These are phyloP conservation scores for Pardosa pseudoannulata DNA, from an alignment of 2,888 invertebrate genomes.

Conservation along the genomic window DNA sequence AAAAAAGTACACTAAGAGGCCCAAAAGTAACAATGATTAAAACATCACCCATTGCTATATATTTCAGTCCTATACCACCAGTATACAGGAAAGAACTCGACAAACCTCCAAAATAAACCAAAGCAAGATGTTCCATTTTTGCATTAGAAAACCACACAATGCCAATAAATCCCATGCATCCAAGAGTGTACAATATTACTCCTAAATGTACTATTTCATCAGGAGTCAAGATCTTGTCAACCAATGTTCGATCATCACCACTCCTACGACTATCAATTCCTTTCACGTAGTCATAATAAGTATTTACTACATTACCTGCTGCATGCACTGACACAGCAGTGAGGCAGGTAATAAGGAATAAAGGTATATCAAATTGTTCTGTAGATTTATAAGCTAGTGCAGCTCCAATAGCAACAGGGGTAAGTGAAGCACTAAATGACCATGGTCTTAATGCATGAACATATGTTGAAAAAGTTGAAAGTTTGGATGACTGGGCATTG, in stretches of 20 bases:
- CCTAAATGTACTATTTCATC: slow-evolving; percentile 92
- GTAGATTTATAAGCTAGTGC: slow-evolving; percentile 89
- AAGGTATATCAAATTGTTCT: slow-evolving; percentile 86
- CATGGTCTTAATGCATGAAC: slow-evolving; percentile 93
- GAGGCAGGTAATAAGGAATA: slow-evolving; percentile 87
- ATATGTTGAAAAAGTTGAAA: slow-evolving; percentile 80
- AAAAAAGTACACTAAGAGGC: slow-evolving; percentile 94
- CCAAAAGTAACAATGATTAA: slow-evolving; percentile 94
- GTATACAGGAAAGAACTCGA: slow-evolving; percentile 98
- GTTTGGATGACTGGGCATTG: slow-evolving; percentile 23
- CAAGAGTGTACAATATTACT: slow-evolving; percentile 90
- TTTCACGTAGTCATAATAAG: slow-evolving; percentile 95
- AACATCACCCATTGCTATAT: slow-evolving; percentile 95
- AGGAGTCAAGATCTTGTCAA: slow-evolving; percentile 91
- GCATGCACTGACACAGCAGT: slow-evolving; percentile 95
- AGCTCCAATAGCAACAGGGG: slow-evolving; percentile 93
- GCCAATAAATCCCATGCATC: slow-evolving; percentile 89
- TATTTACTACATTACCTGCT: slow-evolving; percentile 97
- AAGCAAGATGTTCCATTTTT: slow-evolving; percentile 94
- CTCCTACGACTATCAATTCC: slow-evolving; percentile 90
- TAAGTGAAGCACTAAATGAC: slow-evolving; percentile 93
- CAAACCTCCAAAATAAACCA: slow-evolving; percentile 95
- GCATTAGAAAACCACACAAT: slow-evolving; percentile 89
- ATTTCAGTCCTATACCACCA: slow-evolving; percentile 96
- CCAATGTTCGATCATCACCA: slow-evolving; percentile 91